phyloP scores from a whole-genome alignment of 2,797 vertebrate species.

The Chrosomus eos region DNA sequence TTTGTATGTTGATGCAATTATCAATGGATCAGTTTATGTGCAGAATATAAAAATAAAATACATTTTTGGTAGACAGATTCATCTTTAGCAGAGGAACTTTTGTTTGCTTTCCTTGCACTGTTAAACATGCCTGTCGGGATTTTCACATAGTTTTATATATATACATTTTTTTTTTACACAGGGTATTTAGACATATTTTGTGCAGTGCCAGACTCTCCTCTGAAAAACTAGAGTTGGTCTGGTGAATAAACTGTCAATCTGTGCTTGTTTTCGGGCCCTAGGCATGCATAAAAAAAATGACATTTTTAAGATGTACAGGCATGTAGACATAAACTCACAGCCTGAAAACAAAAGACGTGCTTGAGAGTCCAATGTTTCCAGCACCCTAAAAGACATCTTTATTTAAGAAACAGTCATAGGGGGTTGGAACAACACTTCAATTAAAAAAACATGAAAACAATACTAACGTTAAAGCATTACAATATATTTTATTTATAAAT shows the following conservation, averaged over 20 bases:
- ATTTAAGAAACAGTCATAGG: not conserved
- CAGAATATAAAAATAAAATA: not conserved
- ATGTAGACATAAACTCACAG: not conserved
- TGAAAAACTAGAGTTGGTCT: not conserved
- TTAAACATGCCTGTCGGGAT: not conserved
- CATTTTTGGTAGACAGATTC: not conserved
- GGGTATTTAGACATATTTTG: slow-evolving; percentile 35
- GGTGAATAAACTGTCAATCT: slow-evolving; percentile 1
- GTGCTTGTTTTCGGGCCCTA: not conserved
- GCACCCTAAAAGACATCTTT: not conserved
- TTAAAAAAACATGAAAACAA: not conserved
- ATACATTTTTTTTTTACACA: not conserved
- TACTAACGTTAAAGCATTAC: not conserved
- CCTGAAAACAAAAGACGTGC: not conserved
- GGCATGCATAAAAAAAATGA: not conserved
- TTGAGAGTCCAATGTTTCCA: not conserved
- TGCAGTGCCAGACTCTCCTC: not conserved
- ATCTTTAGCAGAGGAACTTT: not conserved
- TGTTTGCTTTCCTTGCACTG: slow-evolving; percentile 4
- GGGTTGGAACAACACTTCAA: too few species aligned
- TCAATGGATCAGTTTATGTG: not conserved
- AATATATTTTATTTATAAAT: too few species aligned
- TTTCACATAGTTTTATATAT: not conserved
- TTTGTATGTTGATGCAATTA: not conserved
- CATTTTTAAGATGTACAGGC: not conserved